phyloP scores from a whole-genome alignment of 2,888 invertebrate species.

The Drosophila ezoana region DNA sequence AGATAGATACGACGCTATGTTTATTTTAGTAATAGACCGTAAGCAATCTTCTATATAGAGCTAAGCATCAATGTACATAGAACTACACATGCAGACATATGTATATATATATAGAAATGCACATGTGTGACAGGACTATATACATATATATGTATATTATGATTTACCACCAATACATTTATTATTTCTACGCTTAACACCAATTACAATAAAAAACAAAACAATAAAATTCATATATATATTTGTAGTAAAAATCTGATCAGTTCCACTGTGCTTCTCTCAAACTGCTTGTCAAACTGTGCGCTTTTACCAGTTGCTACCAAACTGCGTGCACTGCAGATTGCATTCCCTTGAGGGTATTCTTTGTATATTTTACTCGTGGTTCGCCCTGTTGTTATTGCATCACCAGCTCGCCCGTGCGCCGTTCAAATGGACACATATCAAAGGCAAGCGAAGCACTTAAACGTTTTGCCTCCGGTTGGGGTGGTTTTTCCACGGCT shows the following conservation, averaged over 20 bases:
- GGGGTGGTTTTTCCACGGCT: slow-evolving; percentile 20
- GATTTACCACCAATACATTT: slow-evolving; percentile 62
- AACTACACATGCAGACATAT: slow-evolving; percentile 36
- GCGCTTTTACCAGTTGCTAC: slow-evolving; percentile 2
- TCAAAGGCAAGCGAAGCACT: slow-evolving; percentile 47
- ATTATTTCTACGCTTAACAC: slow-evolving; percentile 72
- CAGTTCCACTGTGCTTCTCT: not conserved
- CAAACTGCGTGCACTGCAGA: slow-evolving; percentile 25
- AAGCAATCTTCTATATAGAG: slow-evolving; percentile 64
- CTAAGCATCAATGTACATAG: slow-evolving; percentile 62
- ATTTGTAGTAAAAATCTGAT: slow-evolving; percentile 40
- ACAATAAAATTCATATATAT: slow-evolving; percentile 57
- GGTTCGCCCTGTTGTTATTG: slow-evolving; percentile 17
- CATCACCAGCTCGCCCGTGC: slow-evolving; percentile 20
- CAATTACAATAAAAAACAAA: slow-evolving; percentile 59
- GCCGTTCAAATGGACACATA: slow-evolving; percentile 44
- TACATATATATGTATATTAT: slow-evolving; percentile 31
- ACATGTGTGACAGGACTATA: slow-evolving; percentile 20
- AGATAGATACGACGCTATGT: slow-evolving; percentile 67
- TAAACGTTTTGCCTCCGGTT: slow-evolving; percentile 40
- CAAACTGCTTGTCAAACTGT: slow-evolving; percentile 7
- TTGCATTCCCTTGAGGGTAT: slow-evolving; percentile 39
- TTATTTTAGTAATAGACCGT: slow-evolving; percentile 66
- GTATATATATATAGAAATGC: slow-evolving; percentile 22
- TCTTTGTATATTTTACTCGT: slow-evolving; percentile 15